These are phyloP conservation scores for Propsilocerus akamusi DNA, from an alignment of 1,140 invertebrate genomes.

Conservation along the genomic window DNA sequence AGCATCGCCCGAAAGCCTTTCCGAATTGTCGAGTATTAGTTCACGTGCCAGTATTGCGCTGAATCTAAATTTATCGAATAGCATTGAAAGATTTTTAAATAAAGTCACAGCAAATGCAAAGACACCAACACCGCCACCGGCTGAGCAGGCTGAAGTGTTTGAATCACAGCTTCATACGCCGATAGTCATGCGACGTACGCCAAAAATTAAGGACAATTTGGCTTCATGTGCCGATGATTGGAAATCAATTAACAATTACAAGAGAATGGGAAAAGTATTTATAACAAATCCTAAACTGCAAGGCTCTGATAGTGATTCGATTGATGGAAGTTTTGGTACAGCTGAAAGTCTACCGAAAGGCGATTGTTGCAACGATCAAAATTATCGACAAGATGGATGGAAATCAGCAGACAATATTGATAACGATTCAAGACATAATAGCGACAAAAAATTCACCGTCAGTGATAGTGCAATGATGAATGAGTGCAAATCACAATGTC, in stretches of 20 bases:
- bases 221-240: constrained; percentile 42
- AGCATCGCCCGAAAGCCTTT: constrained; percentile 69
- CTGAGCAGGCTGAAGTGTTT: constrained; percentile 16
- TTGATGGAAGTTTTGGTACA: constrained; percentile 21
- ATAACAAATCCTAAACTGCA: constrained; percentile 17
- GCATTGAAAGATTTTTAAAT: constrained; percentile 22
- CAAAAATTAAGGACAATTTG: constrained; percentile 41
- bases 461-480: constrained; percentile 21
- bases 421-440: constrained; percentile 5
- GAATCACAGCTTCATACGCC: constrained; percentile 27
- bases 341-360: constrained; percentile 12
- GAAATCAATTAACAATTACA: constrained; percentile 19
- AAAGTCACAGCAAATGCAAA: constrained; percentile 14
- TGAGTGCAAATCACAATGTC: constrained; percentile 14
- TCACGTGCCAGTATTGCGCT: constrained; percentile 26
- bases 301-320: constrained; percentile 14
- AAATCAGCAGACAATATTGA: constrained; percentile 22
- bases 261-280: constrained; percentile 21
- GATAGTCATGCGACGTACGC: constrained; percentile 37
- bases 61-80: constrained; percentile 12
- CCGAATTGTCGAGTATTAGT: constrained; percentile 52
- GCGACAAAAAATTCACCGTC: constrained; percentile 17
- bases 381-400: constrained; percentile 10
- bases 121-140: constrained; percentile 6
- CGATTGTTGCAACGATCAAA: background rate